These are phyloP conservation scores for Caenorhabditis uteleia DNA, from an alignment of 2,888 invertebrate species.

Conservation along the genomic window DNA sequence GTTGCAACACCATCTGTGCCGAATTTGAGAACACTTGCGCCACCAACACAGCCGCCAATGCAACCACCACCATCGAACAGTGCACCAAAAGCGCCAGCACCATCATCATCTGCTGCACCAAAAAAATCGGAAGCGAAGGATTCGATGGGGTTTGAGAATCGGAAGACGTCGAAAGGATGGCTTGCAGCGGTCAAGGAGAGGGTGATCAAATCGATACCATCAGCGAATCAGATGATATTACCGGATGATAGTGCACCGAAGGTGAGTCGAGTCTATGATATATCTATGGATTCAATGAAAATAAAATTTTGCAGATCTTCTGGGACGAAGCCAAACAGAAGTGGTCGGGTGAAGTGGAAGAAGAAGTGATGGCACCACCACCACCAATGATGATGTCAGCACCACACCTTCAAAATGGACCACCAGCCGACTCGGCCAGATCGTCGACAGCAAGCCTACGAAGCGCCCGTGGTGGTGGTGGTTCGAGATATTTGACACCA, in stretches of 20 bases:
- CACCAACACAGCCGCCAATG: conserved; percentile 1
- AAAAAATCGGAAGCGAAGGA: conserved; percentile 1
- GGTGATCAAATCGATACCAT: conserved; percentile 52
- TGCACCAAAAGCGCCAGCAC: background rate
- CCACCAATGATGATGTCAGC: conserved; percentile 43
- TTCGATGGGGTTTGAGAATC: no score
- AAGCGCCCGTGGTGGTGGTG: conserved; percentile 42
- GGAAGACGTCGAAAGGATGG: conserved; percentile 23
- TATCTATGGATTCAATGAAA: background rate
- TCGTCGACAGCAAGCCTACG: conserved; percentile 37
- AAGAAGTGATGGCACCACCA: conserved; percentile 47
- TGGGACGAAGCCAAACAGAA: conserved; percentile 53
- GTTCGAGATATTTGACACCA: conserved; percentile 28
- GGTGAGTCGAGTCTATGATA: conserved; percentile 27
- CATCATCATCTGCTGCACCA: background rate
- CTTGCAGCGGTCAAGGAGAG: conserved; percentile 26
- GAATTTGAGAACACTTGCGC: background rate
- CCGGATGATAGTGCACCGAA: conserved; percentile 61
- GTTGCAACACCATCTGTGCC: background rate
- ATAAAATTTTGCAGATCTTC: conserved; percentile 44
- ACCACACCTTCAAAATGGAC: conserved; percentile 15
- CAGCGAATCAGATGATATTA: conserved; percentile 60
- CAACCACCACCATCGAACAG: background rate
- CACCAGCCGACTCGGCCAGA: conserved; percentile 25
- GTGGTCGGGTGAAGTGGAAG: conserved; percentile 61